These are phyloP conservation scores for Drosophila varians DNA, from an alignment of 1,140 invertebrate genomes.

Conservation along the genomic window DNA sequence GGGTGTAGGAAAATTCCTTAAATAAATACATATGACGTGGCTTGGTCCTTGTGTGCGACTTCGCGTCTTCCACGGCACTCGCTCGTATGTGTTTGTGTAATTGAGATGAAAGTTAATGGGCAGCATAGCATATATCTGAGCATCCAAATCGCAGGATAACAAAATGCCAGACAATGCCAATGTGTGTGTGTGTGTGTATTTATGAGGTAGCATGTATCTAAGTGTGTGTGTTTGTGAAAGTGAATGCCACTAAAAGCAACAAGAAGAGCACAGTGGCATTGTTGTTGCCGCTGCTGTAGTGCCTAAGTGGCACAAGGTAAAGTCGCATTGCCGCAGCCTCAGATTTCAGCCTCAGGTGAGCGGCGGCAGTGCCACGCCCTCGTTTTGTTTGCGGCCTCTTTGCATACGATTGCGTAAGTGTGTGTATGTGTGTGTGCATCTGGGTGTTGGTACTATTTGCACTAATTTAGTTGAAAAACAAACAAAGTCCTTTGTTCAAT, in stretches of 20 bases:
- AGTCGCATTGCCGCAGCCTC: conserved; percentile 55
- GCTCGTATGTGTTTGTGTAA: conserved; percentile 53
- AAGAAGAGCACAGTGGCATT: conserved; percentile 40
- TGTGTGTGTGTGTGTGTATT: neutral
- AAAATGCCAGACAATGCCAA: conserved; percentile 73
- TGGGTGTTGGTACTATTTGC: conserved; percentile 71
- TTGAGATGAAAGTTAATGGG: conserved; percentile 80
- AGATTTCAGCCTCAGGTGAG: conserved; percentile 22
- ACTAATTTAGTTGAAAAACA: conserved; percentile 83
- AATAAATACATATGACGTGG: conserved; percentile 60
- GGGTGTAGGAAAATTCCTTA: conserved; percentile 69
- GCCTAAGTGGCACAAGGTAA: conserved; percentile 79
- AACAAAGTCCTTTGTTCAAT: conserved; percentile 81
- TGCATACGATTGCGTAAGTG: conserved; percentile 19
- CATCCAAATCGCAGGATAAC: conserved; percentile 72
- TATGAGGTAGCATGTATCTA: conserved; percentile 16
- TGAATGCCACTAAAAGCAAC: conserved; percentile 63
- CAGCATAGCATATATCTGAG: conserved; percentile 72
- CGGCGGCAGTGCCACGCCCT: conserved; percentile 42
- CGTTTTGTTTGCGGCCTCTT: conserved; percentile 31
- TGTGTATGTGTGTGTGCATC: neutral
- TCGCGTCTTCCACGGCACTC: conserved; percentile 13
- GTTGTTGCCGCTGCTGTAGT: conserved; percentile 45
- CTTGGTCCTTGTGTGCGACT: conserved; percentile 1
- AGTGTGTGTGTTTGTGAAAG: conserved; percentile 38